phyloP scores from a whole-genome alignment of 2,888 invertebrate genomes.

The Orthosia incerta region DNA sequence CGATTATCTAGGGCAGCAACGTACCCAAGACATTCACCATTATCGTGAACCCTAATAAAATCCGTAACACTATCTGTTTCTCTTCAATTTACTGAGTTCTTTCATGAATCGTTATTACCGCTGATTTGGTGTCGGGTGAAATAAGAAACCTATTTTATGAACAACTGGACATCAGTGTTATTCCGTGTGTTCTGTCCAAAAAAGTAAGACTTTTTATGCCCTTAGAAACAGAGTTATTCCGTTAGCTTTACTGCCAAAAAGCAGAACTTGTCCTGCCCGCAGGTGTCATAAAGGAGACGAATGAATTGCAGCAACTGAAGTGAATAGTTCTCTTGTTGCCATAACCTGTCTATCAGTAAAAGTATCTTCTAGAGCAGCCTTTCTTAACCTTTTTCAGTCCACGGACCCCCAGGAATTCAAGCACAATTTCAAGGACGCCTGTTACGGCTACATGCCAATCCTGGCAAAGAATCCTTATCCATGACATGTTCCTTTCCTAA shows the following conservation, averaged over 20 bases:
- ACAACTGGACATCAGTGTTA: neutral
- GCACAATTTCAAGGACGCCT: no score
- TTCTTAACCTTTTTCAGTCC: no score
- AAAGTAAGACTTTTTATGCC: neutral
- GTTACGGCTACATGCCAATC: no score
- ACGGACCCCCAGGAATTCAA: no score
- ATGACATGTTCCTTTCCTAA: no score
- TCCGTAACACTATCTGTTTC: slow-evolving; percentile 27
- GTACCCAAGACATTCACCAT: slow-evolving; percentile 11
- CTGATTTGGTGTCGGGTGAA: slow-evolving; percentile 6
- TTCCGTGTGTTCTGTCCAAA: neutral
- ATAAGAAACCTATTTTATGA: slow-evolving; percentile 38
- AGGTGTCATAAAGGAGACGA: neutral
- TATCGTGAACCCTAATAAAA: slow-evolving; percentile 51
- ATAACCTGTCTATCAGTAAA: no score
- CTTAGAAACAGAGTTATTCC: no score
- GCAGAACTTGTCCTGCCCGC: neutral
- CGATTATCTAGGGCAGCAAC: slow-evolving; percentile 26
- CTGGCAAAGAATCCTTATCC: no score
- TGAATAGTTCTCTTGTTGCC: neutral
- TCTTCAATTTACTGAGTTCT: slow-evolving; percentile 43
- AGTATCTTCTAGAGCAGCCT: no score
- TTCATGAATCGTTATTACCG: slow-evolving; percentile 41
- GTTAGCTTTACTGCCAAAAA: neutral
- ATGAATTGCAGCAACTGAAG: neutral